These are phyloP conservation scores for Lophius piscatorius DNA, from an alignment of 2,113 vertebrate species.

Conservation along the genomic window DNA sequence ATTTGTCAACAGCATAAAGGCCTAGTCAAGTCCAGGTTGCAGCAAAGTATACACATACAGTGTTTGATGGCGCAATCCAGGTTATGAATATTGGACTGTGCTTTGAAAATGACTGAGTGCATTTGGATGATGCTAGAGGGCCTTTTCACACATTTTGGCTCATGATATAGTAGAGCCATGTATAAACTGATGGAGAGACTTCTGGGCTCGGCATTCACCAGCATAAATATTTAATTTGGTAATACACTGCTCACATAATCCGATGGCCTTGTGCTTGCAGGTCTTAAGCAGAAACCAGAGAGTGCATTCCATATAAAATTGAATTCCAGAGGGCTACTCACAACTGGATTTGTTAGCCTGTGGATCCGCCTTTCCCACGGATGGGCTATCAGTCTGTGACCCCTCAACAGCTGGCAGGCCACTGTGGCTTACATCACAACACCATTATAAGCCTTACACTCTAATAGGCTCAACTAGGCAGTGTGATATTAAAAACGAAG, in stretches of 20 bases:
- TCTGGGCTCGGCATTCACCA: slow-evolving; percentile 4
- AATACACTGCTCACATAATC: slow-evolving; percentile 38
- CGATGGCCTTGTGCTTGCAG: slow-evolving; percentile 8
- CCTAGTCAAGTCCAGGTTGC: no score
- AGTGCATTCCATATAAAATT: slow-evolving; percentile 17
- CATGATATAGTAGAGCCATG: slow-evolving; percentile 8
- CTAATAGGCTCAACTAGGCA: no score
- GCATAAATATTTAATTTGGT: slow-evolving; percentile 51
- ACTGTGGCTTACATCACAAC: background rate
- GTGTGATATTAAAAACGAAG: no score
- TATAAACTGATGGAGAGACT: slow-evolving; percentile 17
- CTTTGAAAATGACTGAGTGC: no score
- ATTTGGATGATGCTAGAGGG: background rate
- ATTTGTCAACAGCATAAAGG: no score
- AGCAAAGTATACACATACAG: no score
- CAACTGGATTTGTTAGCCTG: no score
- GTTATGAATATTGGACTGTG: no score
- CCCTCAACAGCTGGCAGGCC: background rate
- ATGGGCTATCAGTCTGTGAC: background rate
- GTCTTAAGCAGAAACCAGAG: slow-evolving; percentile 25
- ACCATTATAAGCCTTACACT: background rate
- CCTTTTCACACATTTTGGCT: slow-evolving; percentile 3
- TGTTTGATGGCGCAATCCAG: no score
- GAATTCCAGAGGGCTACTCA: slow-evolving; percentile 33
- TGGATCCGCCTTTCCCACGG: no score